Evolutionary conservation across 2,888 invertebrate species (phyloP), one percentile per base, ranked within the genome.

Genomic region (Liodrosophila aerea): DNA sequence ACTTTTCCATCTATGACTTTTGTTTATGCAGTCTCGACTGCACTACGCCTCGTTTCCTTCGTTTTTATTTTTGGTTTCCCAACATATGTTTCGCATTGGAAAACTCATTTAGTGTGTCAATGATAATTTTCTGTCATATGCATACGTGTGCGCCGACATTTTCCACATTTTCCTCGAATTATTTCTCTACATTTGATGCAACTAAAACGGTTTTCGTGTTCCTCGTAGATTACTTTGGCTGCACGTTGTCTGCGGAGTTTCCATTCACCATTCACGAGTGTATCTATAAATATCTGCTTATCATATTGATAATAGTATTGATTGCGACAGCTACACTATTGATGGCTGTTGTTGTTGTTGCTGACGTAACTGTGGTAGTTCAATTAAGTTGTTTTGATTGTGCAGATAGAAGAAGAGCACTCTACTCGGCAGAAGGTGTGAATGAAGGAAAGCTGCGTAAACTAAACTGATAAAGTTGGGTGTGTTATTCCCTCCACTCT

Each of bases 31-130:
- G 40, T 9, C 27, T 18, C n/a, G 40, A 13, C 12, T 59, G 18
- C 29, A 2, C 15, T 45, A 36, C 37, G 44, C 39, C 40, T 29
- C 37, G 61, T 27, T n/a, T 61, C 50, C 51, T 46, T 34, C 12
- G 22, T 52, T 41, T 77, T 50, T 78, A 75, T 83, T 76, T 83
- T 66, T 69, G 61, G 30, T 45, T 36, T 67, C 44, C 53, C 53
- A 65, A 77, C 84, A 77, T 44, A 66, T 77, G 84, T 76, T 81
- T 73, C 30, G 64, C 47, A 67, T 84, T 64, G 46, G 39, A 62
- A 73, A 76, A 73, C 60, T 62, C 62, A 76, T 83, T 73, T 72
- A 60, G 46, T 65, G 76, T 83, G 81, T 76, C 76, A 69, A 64
- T 63, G 65, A 66, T 53, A 46, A 46, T 64, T 54, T 58, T 45